Evolutionary conservation across 2,797 vertebrate species (phyloP), one percentile per base, ranked within the genome.

Genomic region (Acanthornis magna): DNA sequence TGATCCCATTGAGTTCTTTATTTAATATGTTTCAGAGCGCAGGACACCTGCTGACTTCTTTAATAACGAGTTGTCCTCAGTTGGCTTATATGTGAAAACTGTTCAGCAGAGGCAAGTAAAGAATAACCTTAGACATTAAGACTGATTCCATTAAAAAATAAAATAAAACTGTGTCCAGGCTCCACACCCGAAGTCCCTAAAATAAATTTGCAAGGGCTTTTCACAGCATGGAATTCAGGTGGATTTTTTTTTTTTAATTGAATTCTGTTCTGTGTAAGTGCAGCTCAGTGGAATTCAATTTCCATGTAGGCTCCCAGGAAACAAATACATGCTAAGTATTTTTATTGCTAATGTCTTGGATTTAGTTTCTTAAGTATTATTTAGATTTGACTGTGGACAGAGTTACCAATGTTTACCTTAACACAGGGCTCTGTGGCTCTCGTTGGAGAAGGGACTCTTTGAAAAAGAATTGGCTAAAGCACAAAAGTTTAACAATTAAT

Each of bases 121-220:
- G 94, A 96, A 96, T 97, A 97, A 97, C 95, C 95, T 97, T 84
- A 96, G 94, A 96, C 95, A 95, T 95, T 95, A 96, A 77, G 81
- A 94, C 72, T 58, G 91, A 96, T 80, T 96, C 89, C 63, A 93
- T 96, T 97, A 95, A 95, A 96, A 93, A 95, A 92, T 75, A 94
- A 94, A 97, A 93, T 84, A 94, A 94, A 96, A 91, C 87, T 94
- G 68, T 84, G 88, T 91, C 91, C 86, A 94, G 62, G 54, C 81
- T 95, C 74, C 48, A 74, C 89, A 91, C 79, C 81, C 60, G 0
- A 97, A 95, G 92, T 94, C 94, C 84, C 76, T 87, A 78, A 89
- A 97, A 96, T 95, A 96, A 94, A 96, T 96, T 95, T 96, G 81
- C 85, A 80, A 91, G 58, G 77, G 93, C 76, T 96, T 96, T 97